Evolutionary conservation across 1,140 invertebrate genomes (phyloP).

Genomic region (Aphidius ervi): DNA sequence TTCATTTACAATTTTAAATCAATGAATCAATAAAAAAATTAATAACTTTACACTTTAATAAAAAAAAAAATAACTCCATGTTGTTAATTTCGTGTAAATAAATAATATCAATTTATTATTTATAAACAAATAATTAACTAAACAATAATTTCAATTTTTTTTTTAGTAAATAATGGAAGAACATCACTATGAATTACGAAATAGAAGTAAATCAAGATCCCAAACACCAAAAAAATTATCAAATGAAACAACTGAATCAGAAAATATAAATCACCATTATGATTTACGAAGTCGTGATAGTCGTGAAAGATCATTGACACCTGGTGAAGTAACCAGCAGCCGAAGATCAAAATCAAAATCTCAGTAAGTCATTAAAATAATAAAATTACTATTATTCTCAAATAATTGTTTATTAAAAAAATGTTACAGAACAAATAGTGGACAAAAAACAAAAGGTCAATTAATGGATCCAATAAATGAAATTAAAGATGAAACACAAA

Average conservation of each 20-base stretch:
- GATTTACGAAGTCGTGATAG: slow-evolving; percentile 39
- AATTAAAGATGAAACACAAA: slow-evolving; percentile 27
- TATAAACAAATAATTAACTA: too few species aligned
- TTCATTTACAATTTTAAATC: too few species aligned
- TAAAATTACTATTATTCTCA: slow-evolving; percentile 1
- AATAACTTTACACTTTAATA: too few species aligned
- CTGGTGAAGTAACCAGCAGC: slow-evolving; percentile 38
- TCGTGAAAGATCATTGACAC: slow-evolving; percentile 44
- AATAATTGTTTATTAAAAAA: slow-evolving; percentile 10
- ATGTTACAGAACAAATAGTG: slow-evolving; percentile 28
- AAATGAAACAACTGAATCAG: slow-evolving; percentile 28
- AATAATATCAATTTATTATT: too few species aligned
- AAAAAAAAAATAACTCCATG: too few species aligned
- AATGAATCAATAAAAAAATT: too few species aligned
- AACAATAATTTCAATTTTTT: neutral
- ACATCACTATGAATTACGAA: slow-evolving; percentile 45
- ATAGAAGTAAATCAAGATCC: slow-evolving; percentile 46
- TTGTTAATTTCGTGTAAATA: too few species aligned
- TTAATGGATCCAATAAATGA: slow-evolving; percentile 38
- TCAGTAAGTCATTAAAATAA: slow-evolving; percentile 26
- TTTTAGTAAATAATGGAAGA: slow-evolving; percentile 40
- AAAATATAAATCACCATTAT: slow-evolving; percentile 39
- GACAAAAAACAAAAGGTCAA: slow-evolving; percentile 32
- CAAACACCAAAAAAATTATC: slow-evolving; percentile 41
- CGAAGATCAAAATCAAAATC: slow-evolving; percentile 37